Conservation (phyloP, 2,888 invertebrate genomes). For the Yponomeuta plumbellus region DNA sequence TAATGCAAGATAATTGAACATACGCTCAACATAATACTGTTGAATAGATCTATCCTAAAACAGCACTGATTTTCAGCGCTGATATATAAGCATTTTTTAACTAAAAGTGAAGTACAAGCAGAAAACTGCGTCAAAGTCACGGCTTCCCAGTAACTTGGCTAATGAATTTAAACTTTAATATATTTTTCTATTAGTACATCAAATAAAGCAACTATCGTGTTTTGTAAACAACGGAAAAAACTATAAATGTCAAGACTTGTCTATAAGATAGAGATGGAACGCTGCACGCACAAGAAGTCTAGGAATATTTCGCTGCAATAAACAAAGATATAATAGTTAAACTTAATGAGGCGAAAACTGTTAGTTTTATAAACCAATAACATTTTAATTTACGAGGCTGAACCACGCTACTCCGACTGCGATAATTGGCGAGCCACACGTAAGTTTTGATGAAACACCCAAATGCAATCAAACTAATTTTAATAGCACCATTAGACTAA, state of each 20-base stretch:
- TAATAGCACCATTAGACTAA: too few relatives aligned
- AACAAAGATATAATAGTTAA: constrained; percentile 4
- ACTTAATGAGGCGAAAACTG: not conserved
- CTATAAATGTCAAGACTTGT: not conserved
- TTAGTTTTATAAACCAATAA: constrained; percentile 5
- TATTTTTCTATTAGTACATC: too few relatives aligned
- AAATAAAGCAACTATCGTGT: too few relatives aligned
- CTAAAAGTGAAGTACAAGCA: too few relatives aligned
- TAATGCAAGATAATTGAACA: too few relatives aligned
- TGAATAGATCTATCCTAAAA: too few relatives aligned
- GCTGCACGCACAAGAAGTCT: not conserved
- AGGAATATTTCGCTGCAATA: not conserved
- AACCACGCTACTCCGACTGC: not conserved
- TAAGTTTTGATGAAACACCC: not conserved
- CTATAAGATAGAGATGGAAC: not conserved
- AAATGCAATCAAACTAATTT: constrained; percentile 3
- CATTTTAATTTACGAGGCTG: constrained; percentile 1
- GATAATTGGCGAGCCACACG: not conserved
- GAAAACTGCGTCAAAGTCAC: too few relatives aligned
- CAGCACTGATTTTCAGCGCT: too few relatives aligned
- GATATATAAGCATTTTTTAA: too few relatives aligned
- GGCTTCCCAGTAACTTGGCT: too few relatives aligned
- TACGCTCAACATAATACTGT: too few relatives aligned
- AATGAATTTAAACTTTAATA: too few relatives aligned
- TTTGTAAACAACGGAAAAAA: not conserved